Evolutionary conservation across 2,797 vertebrate species (phyloP), one percentile per base, ranked within the genome.

Genomic region (Peromyscus eremicus): DNA sequence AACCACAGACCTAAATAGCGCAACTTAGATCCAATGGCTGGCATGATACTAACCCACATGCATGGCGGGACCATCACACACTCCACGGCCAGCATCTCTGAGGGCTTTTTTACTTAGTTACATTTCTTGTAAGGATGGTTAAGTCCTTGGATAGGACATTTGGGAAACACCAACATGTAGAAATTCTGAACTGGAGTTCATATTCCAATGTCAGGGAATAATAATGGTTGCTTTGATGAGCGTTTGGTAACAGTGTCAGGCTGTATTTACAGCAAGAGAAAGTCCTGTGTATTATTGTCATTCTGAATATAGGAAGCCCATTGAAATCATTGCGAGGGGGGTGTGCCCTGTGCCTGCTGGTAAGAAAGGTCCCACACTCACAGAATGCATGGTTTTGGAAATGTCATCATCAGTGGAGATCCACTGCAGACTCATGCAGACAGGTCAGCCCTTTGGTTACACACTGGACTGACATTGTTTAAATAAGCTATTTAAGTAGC

Each of bases 111-210:
- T 52, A 37, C 81, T 75, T 46, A 43, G n/a, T 62, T 46, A 37
- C 19, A 62, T 19, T 89, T 88, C 76, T 43, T 55, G 43, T 52
- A 83, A 89, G 62, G 2, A 66, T 94, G 21, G 37, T 13, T 52
- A 86, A 16, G 17, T 70, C 86, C 57, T 79, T 37, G 57, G n/a
- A 68, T 40, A 21, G 16, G 71, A 81, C 49, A 76, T 87, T 73
- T 73, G 29, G 19, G 89, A 96, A 96, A 90, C 21, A 88, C 1
- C 27, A 89, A 70, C 21, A 81, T 76, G 92, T 62, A 62, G 93
- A 82, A 27, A 37, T 77, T 85, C 27, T 57, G 86, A 91, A 68
- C 14, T 62, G 49, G 70, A 91, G 70, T 29, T 92, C 70, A 70
- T 46, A 29, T 84, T 83, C 34, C 85, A 85, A 95, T 66, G 29